Evolutionary conservation across 1,140 invertebrate species (phyloP).

Genomic region (Sarcophaga peregrina): DNA sequence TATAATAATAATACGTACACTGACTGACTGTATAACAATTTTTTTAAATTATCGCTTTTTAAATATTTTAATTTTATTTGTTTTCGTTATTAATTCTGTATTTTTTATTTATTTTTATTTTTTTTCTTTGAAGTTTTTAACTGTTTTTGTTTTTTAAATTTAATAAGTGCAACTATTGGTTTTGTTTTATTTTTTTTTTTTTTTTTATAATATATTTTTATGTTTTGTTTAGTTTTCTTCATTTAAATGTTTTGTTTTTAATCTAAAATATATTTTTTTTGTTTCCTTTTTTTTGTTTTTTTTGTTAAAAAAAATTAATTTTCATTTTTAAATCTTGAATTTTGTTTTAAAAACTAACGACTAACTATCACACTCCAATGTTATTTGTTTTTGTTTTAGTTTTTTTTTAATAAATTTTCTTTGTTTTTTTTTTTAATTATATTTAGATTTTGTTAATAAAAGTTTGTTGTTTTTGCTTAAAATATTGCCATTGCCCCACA

Average conservation of each 20-base stretch:
- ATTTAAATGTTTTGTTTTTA: neutral
- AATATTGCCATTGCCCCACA: conserved; percentile 41
- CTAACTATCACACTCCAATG: conserved; percentile 45
- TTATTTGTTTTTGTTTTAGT: conserved; percentile 5
- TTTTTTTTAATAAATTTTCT: conserved; percentile 15
- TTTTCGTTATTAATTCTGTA: too few relatives aligned
- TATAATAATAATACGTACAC: too few relatives aligned
- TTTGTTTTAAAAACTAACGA: conserved; percentile 31
- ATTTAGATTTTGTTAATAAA: too few relatives aligned
- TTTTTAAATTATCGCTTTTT: too few relatives aligned
- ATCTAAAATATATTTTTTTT: conserved; percentile 26
- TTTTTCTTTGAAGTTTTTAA: neutral
- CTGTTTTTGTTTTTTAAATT: neutral
- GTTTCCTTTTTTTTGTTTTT: conserved; percentile 3
- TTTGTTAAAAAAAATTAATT: neutral
- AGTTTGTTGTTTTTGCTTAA: conserved; percentile 29
- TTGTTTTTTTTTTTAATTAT: neutral
- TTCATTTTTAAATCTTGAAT: conserved; percentile 4
- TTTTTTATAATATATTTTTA: conserved; percentile 4
- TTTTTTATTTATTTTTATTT: neutral
- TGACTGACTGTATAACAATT: too few relatives aligned
- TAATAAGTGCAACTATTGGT: conserved; percentile 20
- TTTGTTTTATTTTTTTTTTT: neutral
- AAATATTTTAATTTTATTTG: too few relatives aligned
- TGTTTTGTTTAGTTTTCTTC: conserved; percentile 1